Evolutionary conservation across 2,888 invertebrate species (phyloP), one percentile per base, ranked within the genome.

Genomic region (Cybosia mesomella): DNA sequence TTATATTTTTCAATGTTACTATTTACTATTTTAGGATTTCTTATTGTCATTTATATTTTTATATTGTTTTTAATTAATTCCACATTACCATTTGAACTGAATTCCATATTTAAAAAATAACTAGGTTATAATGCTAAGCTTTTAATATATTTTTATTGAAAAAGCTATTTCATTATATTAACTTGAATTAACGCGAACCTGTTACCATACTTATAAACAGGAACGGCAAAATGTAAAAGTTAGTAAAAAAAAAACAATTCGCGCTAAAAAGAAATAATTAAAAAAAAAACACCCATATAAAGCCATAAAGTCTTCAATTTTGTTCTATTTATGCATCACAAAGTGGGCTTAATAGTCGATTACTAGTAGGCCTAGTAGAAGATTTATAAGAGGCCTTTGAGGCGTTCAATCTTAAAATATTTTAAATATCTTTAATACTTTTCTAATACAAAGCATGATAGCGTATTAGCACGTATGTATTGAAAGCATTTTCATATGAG

Each of bases 401-500:
- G 18, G n/a, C 7, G 3, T 49, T 49, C 49, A 49, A 49, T 49
- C 49, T n/a, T 5, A 49, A 49, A 49, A 49, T 9, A 43, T 43
- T 18, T 15, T 7, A 10, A 2, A 36, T 36, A 7, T 7, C 15
- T 7, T 43, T 18, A 5, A 43, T 43, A 43, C 7, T 18, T 43
- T 43, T 43, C 7, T 49, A 49, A 49, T 13, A 18, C 49, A 49
- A 49, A n/a, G 49, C 49, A n/a, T n/a, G n/a, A n/a, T 21, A n/a
- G 0, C 34, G 53, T 5, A n/a, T 49, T 11, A 13, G 55, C 24
- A 28, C 24, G 28, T 39, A 34, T 36, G 21, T 39, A 39, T 64
- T 39, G 39, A 57, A 39, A 57, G 64, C 24, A 39, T 39, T 64
- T 55, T 57, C 8, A 57, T 39, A 43, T 58, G n/a, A 28, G 13